phyloP scores from a whole-genome alignment of 2,888 invertebrate species.

The Cheilosia scutellata region DNA sequence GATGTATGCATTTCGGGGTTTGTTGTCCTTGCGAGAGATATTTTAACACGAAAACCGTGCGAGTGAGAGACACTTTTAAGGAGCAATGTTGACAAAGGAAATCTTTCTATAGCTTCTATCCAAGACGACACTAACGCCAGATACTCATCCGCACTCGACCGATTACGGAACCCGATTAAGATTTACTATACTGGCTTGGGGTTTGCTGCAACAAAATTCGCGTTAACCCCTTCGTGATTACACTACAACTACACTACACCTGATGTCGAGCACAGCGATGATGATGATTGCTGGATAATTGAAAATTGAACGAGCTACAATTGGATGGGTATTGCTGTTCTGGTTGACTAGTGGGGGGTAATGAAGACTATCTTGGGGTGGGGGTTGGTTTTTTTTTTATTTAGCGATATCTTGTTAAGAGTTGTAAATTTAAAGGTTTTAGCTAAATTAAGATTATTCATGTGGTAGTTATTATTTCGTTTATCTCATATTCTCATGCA shows the following conservation, averaged over 20 bases:
- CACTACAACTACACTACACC: neutral
- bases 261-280: neutral
- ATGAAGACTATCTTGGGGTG: constrained; percentile 16
- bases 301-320: constrained; percentile 48
- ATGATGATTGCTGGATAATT: constrained; percentile 63
- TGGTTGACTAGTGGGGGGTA: constrained; percentile 12
- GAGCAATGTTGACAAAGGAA: constrained; percentile 1
- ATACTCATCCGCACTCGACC: constrained; percentile 69
- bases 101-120: neutral
- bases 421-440: constrained; percentile 23
- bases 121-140: constrained; percentile 16
- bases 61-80: constrained; percentile 9
- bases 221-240: constrained; percentile 58
- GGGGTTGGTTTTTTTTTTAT: neutral
- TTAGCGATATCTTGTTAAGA: neutral
- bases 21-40: constrained; percentile 49
- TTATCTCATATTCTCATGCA: constrained; percentile 8
- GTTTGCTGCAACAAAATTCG: constrained; percentile 13
- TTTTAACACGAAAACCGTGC: constrained; percentile 16
- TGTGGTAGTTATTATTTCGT: neutral
- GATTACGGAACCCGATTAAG: constrained; percentile 63
- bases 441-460: neutral
- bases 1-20: constrained; percentile 81
- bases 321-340: constrained; percentile 22
- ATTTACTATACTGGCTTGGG: constrained; percentile 42